Evolutionary conservation across 2,888 invertebrate species (phyloP).

Genomic region (Ochlodes sylvanus): DNA sequence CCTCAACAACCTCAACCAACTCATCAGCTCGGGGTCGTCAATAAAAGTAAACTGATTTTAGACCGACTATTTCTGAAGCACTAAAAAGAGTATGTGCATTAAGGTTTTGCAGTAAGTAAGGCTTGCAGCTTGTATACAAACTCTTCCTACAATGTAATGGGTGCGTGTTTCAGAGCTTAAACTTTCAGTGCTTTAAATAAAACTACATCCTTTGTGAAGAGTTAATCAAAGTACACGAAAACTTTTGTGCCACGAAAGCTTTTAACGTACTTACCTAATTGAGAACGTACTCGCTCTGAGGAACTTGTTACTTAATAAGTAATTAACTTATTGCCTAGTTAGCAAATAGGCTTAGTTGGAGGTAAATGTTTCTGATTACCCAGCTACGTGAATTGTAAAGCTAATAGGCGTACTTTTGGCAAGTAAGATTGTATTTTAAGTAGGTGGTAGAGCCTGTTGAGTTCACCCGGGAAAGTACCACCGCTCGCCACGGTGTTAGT

Average conservation of each 20-base stretch:
- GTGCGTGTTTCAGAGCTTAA: constrained; percentile 2
- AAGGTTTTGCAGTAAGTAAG: too few relatives aligned
- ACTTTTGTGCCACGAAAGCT: constrained; percentile 16
- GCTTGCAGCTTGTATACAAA: neutral
- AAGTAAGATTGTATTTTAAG: neutral
- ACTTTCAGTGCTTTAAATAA: constrained; percentile 3
- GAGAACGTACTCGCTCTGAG: constrained; percentile 7
- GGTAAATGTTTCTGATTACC: neutral
- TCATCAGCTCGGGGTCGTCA: too few relatives aligned
- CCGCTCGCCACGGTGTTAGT: too few relatives aligned
- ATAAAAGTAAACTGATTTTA: too few relatives aligned
- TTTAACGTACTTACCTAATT: constrained; percentile 18
- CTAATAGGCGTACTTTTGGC: neutral
- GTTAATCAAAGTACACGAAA: constrained; percentile 19
- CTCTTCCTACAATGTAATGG: neutral
- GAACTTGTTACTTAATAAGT: constrained; percentile 14
- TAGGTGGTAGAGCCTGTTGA: too few relatives aligned
- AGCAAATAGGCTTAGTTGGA: constrained; percentile 17
- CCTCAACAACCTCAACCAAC: too few relatives aligned
- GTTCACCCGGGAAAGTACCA: too few relatives aligned
- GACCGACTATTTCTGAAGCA: too few relatives aligned
- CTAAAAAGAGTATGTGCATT: too few relatives aligned
- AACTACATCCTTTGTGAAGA: neutral
- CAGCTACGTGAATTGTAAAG: neutral
- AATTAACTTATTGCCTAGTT: constrained; percentile 26